These are phyloP conservation scores for Cecidostiba fungosa DNA, from an alignment of 2,888 invertebrate genomes.

Conservation along the genomic window DNA sequence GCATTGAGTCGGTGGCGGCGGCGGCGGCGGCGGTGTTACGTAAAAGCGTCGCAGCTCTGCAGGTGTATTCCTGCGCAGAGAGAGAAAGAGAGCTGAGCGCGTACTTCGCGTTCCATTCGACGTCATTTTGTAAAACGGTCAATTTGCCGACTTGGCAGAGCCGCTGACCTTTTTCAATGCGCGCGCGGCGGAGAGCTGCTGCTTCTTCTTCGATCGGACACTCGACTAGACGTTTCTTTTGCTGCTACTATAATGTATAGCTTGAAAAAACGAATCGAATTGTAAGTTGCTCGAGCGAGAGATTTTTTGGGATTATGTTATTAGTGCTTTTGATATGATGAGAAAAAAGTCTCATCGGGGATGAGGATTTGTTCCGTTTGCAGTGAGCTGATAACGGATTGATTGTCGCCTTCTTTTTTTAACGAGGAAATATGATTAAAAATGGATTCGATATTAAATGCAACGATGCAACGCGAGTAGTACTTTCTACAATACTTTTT, in stretches of 20 bases:
- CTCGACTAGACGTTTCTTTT: conserved; percentile 1
- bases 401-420: background rate
- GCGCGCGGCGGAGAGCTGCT: background rate
- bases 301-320: background rate
- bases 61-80: conserved; percentile 55
- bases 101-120: conserved; percentile 59
- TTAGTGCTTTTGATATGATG: background rate
- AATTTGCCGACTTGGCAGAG: conserved; percentile 62
- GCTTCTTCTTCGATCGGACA: conserved; percentile 31
- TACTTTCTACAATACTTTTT: background rate
- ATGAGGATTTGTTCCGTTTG: background rate
- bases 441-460: background rate
- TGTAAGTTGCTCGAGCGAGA: background rate
- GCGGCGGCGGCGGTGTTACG: conserved; percentile 43
- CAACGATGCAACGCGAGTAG: background rate
- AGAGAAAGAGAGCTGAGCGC: conserved; percentile 10
- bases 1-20: conserved; percentile 22
- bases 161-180: conserved; percentile 57
- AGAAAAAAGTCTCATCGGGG: background rate
- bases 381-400: background rate
- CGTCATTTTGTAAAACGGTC: conserved; percentile 65
- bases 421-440: background rate
- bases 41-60: conserved; percentile 44
- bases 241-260: background rate
- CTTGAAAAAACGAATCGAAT: conserved; percentile 1